Conservation (phyloP, 2,113 vertebrate species). For the Microcebus lehilahytsara region DNA sequence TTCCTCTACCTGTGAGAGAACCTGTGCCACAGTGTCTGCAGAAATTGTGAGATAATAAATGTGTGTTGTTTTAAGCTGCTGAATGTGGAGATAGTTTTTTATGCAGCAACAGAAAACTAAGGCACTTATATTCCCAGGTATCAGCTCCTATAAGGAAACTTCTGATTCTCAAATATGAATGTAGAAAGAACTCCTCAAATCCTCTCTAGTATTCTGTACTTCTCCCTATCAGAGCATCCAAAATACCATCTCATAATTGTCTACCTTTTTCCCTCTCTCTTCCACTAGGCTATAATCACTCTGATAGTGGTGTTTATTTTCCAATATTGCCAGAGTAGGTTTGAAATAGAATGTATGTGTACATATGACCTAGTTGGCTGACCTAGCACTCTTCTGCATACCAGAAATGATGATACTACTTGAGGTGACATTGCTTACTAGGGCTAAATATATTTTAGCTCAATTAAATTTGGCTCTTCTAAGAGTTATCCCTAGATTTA, state of each 20-base stretch:
- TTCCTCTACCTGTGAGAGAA: not conserved
- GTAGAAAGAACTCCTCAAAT: not conserved
- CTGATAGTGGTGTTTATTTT: not conserved
- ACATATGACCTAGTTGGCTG: accelerated
- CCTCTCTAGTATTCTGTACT: accelerated
- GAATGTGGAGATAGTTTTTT: not conserved
- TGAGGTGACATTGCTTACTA: not conserved
- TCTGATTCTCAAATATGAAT: not conserved
- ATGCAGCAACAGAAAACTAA: not conserved
- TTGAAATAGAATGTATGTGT: not conserved
- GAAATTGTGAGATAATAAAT: not conserved
- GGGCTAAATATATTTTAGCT: not conserved
- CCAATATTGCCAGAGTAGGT: not conserved
- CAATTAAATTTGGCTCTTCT: not conserved
- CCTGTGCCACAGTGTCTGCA: not conserved
- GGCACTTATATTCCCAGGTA: not conserved
- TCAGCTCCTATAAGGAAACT: not conserved
- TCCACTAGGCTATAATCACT: too few species aligned
- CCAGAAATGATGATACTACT: not conserved
- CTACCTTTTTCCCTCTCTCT: not conserved
- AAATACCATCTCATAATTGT: not conserved
- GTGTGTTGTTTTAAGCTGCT: not conserved
- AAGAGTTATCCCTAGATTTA: not conserved
- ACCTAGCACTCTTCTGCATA: too few species aligned
- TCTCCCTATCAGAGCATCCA: not conserved